Evolutionary conservation across 1,140 invertebrate species (phyloP).

Genomic region (Trinorchestia longiramus): DNA sequence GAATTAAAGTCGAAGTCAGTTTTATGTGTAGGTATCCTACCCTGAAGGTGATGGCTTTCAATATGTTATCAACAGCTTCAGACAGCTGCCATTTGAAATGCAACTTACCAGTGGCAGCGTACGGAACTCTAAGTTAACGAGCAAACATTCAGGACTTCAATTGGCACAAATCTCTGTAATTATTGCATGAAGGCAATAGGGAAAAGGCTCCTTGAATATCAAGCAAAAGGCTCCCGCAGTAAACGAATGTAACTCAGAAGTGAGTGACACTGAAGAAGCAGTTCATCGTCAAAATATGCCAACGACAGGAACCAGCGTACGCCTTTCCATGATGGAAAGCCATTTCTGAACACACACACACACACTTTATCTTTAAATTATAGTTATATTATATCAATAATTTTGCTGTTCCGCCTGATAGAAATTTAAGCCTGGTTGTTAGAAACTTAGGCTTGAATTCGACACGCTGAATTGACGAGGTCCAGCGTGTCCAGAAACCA

Average conservation of each 20-base stretch:
- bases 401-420: not conserved
- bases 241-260: not conserved
- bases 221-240: not conserved
- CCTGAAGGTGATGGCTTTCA: no score
- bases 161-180: no score
- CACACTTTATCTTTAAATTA: not conserved
- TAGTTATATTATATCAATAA: not conserved
- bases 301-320: not conserved
- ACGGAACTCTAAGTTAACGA: no score
- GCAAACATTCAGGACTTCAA: no score
- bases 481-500: not conserved
- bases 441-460: not conserved
- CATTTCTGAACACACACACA: not conserved
- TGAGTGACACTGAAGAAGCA: not conserved
- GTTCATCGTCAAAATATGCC: not conserved
- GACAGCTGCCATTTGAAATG: no score
- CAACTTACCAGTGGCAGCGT: no score
- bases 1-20: no score
- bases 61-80: no score
- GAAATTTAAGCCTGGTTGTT: not conserved
- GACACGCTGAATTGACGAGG: not conserved
- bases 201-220: not conserved
- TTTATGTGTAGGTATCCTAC: no score
- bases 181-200: no score
- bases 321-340: not conserved